These are phyloP conservation scores for Hipparchia semele DNA, from an alignment of 2,888 invertebrate species.

Conservation along the genomic window DNA sequence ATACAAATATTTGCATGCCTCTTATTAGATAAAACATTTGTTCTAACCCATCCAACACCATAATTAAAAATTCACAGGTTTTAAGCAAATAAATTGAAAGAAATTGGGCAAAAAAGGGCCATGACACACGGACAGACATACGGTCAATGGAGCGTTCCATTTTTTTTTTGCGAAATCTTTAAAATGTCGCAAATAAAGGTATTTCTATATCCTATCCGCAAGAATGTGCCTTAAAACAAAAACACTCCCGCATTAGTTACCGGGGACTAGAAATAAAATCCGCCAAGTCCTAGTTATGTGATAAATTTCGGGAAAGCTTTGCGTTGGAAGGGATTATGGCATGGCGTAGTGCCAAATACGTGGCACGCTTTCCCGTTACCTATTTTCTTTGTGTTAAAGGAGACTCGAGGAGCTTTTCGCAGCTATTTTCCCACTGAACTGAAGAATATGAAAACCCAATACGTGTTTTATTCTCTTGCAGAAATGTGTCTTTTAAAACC, in stretches of 20 bases:
- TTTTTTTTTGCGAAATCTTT: too few species aligned
- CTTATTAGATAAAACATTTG: too few species aligned
- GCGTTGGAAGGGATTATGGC: slow-evolving; percentile 24
- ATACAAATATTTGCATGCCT: too few species aligned
- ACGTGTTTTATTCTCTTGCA: not conserved
- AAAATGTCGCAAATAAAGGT: not conserved
- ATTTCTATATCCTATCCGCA: not conserved
- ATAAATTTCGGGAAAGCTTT: slow-evolving; percentile 22
- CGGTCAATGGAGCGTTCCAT: too few species aligned
- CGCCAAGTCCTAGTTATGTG: slow-evolving; percentile 22
- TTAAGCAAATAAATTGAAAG: not conserved
- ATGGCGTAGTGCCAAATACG: slow-evolving; percentile 19
- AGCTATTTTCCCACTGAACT: slow-evolving; percentile 14
- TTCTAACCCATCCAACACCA: too few species aligned
- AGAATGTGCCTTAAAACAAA: not conserved
- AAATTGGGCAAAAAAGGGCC: not conserved
- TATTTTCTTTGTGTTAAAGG: slow-evolving; percentile 25
- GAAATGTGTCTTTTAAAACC: too few species aligned
- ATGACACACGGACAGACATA: too few species aligned
- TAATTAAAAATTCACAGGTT: too few species aligned
- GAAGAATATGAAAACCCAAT: slow-evolving; percentile 6
- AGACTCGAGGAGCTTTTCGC: slow-evolving; percentile 8
- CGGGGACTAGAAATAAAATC: slow-evolving; percentile 15
- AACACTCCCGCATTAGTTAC: not conserved
- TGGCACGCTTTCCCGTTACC: slow-evolving; percentile 17